Evolutionary conservation across 2,888 invertebrate genomes (phyloP).

Genomic region (Dryobota labecula): DNA sequence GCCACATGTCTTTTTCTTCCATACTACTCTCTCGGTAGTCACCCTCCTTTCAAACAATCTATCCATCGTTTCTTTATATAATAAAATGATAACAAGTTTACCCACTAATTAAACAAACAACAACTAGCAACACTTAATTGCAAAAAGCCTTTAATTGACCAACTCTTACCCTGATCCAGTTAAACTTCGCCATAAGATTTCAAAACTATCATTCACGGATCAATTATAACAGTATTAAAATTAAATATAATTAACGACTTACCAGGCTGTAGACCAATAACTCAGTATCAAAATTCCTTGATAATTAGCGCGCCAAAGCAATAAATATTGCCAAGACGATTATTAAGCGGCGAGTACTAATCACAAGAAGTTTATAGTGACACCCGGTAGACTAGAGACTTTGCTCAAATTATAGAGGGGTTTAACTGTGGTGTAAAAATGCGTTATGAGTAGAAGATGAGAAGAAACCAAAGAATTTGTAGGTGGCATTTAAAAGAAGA

Average conservation of each 20-base stretch:
- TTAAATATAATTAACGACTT: slow-evolving; percentile 78
- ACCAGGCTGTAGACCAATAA: slow-evolving; percentile 78
- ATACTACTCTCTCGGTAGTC: no score
- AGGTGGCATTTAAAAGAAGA: neutral
- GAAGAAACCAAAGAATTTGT: neutral
- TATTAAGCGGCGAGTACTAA: slow-evolving; percentile 86
- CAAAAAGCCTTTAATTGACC: slow-evolving; percentile 24
- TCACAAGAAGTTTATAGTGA: slow-evolving; percentile 81
- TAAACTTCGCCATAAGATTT: slow-evolving; percentile 35
- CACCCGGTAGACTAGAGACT: slow-evolving; percentile 76
- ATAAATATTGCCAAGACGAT: slow-evolving; percentile 88
- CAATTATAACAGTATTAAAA: slow-evolving; percentile 73
- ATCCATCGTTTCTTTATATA: no score
- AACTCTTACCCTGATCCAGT: slow-evolving; percentile 13
- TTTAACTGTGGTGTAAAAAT: slow-evolving; percentile 52
- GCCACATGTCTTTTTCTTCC: no score
- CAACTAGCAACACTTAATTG: neutral
- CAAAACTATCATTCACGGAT: slow-evolving; percentile 60
- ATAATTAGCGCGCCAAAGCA: slow-evolving; percentile 86
- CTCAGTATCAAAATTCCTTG: slow-evolving; percentile 89
- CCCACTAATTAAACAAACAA: slow-evolving; percentile 19
- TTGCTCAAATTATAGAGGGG: slow-evolving; percentile 58
- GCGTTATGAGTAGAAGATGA: slow-evolving; percentile 23
- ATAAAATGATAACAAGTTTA: neutral
- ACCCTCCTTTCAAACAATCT: no score